A percentile compares a stretch with the other conserved stretches of the same genome.
Conservation (phyloP, 1,140 invertebrate genomes). For the Procambarus clarkii region DNA sequence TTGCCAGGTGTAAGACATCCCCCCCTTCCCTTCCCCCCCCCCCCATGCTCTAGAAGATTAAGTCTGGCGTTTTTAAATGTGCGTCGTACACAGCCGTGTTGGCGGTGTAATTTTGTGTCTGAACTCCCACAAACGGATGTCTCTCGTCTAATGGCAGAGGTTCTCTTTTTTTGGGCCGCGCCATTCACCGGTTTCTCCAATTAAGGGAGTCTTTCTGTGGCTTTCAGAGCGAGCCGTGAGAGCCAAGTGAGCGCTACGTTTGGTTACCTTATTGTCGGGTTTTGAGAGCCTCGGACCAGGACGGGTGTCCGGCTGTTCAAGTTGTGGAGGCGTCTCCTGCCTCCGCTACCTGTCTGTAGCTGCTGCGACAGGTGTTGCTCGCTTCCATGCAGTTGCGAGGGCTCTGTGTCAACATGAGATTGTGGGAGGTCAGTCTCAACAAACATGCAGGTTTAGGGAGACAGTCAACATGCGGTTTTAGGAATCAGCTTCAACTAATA, state of each 20-base stretch:
- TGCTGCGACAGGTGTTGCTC: too few relatives aligned
- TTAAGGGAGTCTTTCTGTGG: constrained; percentile 42
- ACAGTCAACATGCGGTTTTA: too few relatives aligned
- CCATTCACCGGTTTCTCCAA: constrained; percentile 32
- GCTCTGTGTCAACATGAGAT: too few relatives aligned
- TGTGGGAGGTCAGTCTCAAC: too few relatives aligned
- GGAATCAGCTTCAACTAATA: too few relatives aligned
- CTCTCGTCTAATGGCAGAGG: constrained; percentile 10
- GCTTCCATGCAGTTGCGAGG: too few relatives aligned
- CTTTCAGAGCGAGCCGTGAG: not conserved
- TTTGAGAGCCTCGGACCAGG: not conserved
- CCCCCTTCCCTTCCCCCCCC: too few relatives aligned
- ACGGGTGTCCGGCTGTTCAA: too few relatives aligned
- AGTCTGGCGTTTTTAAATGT: constrained; percentile 1
- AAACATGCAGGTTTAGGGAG: too few relatives aligned
- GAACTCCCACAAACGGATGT: not conserved
- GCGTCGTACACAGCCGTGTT: constrained; percentile 12
- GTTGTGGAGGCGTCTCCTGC: too few relatives aligned
- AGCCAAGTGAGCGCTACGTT: not conserved
- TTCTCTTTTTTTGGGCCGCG: not conserved
- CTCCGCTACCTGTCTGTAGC: too few relatives aligned
- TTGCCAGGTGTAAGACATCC: constrained; percentile 18
- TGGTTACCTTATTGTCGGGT: constrained; percentile 10
- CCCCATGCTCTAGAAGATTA: constrained; percentile 28
- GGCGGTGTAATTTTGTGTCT: constrained; percentile 16